A percentile compares a stretch with the other conserved stretches of the same genome.
Conservation (phyloP, 2,113 vertebrate species). For the Parotia lawesii region DNA sequence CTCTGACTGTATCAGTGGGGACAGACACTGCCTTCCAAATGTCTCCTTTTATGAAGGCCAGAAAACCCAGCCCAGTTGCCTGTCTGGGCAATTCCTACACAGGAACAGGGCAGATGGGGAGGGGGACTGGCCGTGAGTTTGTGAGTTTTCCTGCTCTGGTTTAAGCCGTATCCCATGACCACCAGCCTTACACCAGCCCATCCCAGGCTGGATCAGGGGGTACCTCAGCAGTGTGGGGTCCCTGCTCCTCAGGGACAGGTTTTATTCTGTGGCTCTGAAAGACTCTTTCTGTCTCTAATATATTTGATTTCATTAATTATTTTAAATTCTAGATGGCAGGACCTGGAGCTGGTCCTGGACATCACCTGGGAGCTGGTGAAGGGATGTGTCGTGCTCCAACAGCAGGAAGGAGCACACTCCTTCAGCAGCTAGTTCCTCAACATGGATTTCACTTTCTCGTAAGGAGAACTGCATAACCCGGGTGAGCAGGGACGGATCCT, state of each 20-base stretch:
- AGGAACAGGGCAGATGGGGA: not conserved
- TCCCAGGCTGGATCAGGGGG: not conserved
- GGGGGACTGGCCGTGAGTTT: not conserved
- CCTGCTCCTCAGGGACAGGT: not conserved
- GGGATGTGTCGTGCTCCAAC: rapidly evolving
- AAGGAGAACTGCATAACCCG: not conserved
- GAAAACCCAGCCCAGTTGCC: not conserved
- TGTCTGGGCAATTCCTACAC: not conserved
- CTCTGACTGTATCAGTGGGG: not conserved
- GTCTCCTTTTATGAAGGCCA: not conserved
- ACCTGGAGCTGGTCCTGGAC: not conserved
- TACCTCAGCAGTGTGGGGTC: not conserved
- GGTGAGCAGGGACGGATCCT: rapidly evolving
- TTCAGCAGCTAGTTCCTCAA: not conserved
- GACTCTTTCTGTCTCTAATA: not conserved
- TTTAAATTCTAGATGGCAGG: not conserved
- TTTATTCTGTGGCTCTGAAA: not conserved
- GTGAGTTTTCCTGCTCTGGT: not conserved
- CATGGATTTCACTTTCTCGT: not conserved
- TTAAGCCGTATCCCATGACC: rapidly evolving
- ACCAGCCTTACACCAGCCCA: not conserved
- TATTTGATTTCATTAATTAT: not conserved
- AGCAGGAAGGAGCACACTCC: not conserved
- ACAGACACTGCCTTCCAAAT: not conserved
- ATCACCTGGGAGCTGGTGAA: not conserved